Evolutionary conservation across 2,888 invertebrate genomes (phyloP), one percentile per base, ranked within the genome.

Genomic region (Ptychoptera contaminata): DNA sequence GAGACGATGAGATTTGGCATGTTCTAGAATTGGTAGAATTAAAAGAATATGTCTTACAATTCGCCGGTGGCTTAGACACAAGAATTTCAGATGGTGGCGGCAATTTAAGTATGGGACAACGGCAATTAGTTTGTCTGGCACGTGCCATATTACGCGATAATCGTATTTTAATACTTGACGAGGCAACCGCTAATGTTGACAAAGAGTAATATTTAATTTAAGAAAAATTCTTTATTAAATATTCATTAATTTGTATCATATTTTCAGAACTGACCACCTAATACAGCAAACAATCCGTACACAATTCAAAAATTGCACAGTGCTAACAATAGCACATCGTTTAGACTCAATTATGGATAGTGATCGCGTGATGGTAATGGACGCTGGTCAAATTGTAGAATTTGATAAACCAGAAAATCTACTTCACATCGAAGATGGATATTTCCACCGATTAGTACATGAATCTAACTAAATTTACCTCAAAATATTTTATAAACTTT

Each of bases 121-220:
- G 87, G 43, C 92, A 93, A 61, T 67, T 92, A 43, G 69, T 93
- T 44, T 93, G 92, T 58, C 67, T 93, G 45, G 92, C 91, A 51
- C 72, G 76, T 16, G 91, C 91, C 0, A 81, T 93, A 49, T 71
- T 92, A 1, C 70, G 82, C 37, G 79, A 81, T 55, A 82, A 81
- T 55, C 80, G 76, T 54, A 75, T 93, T 50, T 70, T 92, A 2
- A 79, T 93, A 15, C 68, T 93, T 49, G 92, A 93, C 56, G 92
- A 92, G 67, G 91, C 91, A 29, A 91, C 91, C 0, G 88, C 90
- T 2, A 91, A 90, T 61, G 87, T 91, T 2, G 91, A 92, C 64
- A 82, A 79, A 47, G 77, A 79, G 82, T 83, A 67, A 70, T n/a
- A 73, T 63, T 29, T 41, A 29, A 16, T 37, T 8, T 38, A 32